Percentiles rank a stretch among this genome's conserved stretches.
These are phyloP conservation scores for Eupithecia inturbata DNA, from an alignment of 2,888 invertebrate genomes.

Conservation along the genomic window DNA sequence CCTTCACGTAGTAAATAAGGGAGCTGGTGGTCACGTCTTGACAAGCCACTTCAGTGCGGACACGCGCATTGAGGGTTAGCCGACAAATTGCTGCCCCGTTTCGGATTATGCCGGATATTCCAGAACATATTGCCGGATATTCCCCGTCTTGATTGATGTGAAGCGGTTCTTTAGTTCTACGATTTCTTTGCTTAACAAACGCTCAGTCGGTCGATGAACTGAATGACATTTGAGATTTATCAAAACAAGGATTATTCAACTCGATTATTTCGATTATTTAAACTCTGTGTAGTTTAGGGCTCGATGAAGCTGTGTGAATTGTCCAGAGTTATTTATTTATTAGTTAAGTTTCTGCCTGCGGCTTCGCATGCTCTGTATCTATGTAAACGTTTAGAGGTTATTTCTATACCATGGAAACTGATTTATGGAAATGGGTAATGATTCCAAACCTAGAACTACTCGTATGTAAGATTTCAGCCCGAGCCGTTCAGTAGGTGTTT, in stretches of 20 bases:
- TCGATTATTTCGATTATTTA: too few species aligned
- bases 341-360: background rate
- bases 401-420: too few species aligned
- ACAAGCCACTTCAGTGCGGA: constrained; percentile 49
- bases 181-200: constrained; percentile 13
- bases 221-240: background rate
- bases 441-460: too few species aligned
- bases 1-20: background rate
- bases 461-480: too few species aligned
- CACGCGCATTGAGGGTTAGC: constrained; percentile 46
- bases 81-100: constrained; percentile 58
- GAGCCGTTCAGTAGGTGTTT: too few species aligned
- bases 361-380: too few species aligned
- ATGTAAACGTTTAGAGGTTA: too few species aligned
- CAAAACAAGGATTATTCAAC: background rate
- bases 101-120: constrained; percentile 60
- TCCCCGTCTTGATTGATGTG: constrained; percentile 51
- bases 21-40: constrained; percentile 46
- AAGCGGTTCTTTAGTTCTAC: constrained; percentile 17
- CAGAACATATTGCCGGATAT: constrained; percentile 58
- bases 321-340: background rate
- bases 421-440: too few species aligned
- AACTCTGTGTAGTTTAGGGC: background rate
- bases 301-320: background rate
- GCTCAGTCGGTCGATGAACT: background rate